Base-by-base conservation (phyloP, 2,797 vertebrate genomes). In the Nannoperca australis region DNA sequence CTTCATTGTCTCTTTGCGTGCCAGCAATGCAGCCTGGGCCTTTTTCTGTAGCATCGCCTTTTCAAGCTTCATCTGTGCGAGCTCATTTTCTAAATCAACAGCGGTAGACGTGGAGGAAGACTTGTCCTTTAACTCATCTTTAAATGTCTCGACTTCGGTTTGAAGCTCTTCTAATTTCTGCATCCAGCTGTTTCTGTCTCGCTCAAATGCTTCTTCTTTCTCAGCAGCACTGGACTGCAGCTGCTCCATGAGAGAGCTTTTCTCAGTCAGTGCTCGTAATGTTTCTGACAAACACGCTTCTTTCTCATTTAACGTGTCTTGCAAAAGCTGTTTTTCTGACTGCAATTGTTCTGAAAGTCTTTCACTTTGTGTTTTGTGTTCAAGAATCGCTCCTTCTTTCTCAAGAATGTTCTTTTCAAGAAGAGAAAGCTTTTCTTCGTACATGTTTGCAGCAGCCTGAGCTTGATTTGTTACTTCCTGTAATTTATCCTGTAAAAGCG, bases 11-110 rank as follows among this genome's bases (percentile, higher is more conserved):
- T 96, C 95, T 85, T 95, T 94, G 44, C 91, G 88, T 1, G 93
- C 91, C 59, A 95, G 72, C 85, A 97, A 54, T 0, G 95, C 94
- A 22, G 94, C 95, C 79, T 96, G 93, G 20, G 93, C 89, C 83
- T 97, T 96, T 61, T 93, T 96, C 83, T 96, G 92, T 1, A 97
- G 81, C n/a, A 79, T 72, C 17, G 91, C 89, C 34, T 96, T 97
- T 70, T 96, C 96, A 20, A 86, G 82, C 76, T 92, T 92, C 13
- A 95, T 60, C 17, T 91, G 89, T 11, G 58, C 58, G 0, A 94
- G 81, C 54, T 92, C 82, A 0, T 85, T 89, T 72, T 90, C 44
- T 18, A 92, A 68, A 55, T 91, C 87, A 4, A 77, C 70, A 36
- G 54, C 63, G 7, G 61, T 7, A 24, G 55, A 36, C 12, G 67